phyloP scores from a whole-genome alignment of 2,888 invertebrate species.

The Fragum whitleyi region DNA sequence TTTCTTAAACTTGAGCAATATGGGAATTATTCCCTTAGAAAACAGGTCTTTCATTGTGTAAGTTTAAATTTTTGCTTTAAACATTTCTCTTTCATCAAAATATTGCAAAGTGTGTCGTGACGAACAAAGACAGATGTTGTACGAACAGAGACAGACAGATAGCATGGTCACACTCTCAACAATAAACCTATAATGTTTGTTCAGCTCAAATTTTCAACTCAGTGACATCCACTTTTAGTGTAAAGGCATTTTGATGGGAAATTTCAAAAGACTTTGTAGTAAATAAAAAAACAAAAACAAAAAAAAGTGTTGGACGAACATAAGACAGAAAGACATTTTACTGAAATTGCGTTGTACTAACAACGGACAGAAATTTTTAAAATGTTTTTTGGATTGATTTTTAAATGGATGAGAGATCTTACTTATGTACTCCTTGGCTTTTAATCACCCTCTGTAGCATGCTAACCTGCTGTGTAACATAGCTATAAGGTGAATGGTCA shows the following conservation, averaged over 20 bases:
- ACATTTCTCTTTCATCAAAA: constrained; percentile 1
- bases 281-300: not conserved
- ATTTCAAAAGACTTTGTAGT: not conserved
- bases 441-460: constrained; percentile 46
- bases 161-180: not conserved
- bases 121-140: not conserved
- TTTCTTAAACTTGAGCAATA: constrained; percentile 1
- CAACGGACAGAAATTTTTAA: not conserved
- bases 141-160: not conserved
- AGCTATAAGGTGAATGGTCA: constrained; percentile 38
- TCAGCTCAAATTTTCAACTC: not conserved
- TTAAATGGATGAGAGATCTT: not conserved
- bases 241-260: not conserved
- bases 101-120: constrained; percentile 1
- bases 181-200: constrained; percentile 2
- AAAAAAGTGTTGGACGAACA: not conserved
- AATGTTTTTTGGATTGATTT: not conserved
- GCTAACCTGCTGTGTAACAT: constrained; percentile 50
- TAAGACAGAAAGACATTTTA: not conserved
- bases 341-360: not conserved
- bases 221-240: not conserved
- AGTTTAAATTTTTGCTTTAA: not conserved
- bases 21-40: not conserved
- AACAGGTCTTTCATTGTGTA: not conserved
- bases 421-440: constrained; percentile 46